These are phyloP conservation scores for Sisyra nigra DNA, from an alignment of 2,888 invertebrate genomes.

Conservation along the genomic window DNA sequence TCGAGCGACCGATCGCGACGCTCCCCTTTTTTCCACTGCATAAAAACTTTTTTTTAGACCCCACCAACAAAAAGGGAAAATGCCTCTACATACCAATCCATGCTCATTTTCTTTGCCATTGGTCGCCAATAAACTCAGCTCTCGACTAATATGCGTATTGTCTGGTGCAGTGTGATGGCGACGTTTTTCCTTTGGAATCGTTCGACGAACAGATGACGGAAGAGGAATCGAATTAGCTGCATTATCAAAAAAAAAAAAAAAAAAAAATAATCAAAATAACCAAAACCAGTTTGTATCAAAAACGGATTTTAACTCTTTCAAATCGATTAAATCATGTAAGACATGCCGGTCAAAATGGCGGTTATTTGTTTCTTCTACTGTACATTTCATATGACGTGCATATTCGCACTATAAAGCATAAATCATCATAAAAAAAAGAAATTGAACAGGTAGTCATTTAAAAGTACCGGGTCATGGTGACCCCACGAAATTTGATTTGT, in stretches of 20 bases:
- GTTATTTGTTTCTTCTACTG: too few species aligned
- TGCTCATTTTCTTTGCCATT: not conserved
- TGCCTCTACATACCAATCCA: conserved; percentile 7
- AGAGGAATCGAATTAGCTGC: conserved; percentile 15
- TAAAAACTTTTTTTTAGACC: conserved; percentile 8
- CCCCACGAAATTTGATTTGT: too few species aligned
- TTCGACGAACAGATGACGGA: conserved; percentile 31
- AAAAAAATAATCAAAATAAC: not conserved
- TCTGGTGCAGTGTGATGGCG: conserved; percentile 78
- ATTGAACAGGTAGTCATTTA: too few species aligned
- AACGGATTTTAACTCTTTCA: too few species aligned
- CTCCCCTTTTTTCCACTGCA: conserved; percentile 27
- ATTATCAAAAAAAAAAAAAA: not conserved
- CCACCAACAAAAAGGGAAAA: too few species aligned
- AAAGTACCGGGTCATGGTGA: too few species aligned
- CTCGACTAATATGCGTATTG: conserved; percentile 18
- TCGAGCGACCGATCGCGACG: conserved; percentile 57
- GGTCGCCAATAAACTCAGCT: not conserved
- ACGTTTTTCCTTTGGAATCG: conserved; percentile 67
- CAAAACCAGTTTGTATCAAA: too few species aligned
- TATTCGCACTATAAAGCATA: too few species aligned
- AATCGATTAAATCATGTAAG: too few species aligned
- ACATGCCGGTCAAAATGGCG: too few species aligned
- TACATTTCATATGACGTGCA: too few species aligned
- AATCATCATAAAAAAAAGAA: too few species aligned